Evolutionary conservation across 2,888 invertebrate genomes (phyloP).

Genomic region (Platynereis dumerilii): DNA sequence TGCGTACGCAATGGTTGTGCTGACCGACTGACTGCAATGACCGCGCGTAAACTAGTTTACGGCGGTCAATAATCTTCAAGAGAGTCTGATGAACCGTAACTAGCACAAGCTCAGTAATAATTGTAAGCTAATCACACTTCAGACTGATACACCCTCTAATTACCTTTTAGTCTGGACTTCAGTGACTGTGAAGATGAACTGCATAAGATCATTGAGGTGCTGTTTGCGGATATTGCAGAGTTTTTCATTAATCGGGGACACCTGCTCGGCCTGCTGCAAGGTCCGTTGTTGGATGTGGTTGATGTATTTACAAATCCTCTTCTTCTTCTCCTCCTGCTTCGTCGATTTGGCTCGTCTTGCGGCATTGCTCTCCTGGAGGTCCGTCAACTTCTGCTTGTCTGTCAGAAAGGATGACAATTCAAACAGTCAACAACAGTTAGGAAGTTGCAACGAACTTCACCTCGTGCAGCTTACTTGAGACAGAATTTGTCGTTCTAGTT

Average conservation of each 20-base stretch:
- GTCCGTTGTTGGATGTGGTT: slow-evolving; percentile 3
- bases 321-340: slow-evolving; percentile 23
- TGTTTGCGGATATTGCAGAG: slow-evolving; percentile 9
- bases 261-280: not conserved
- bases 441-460: not conserved
- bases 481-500: no score
- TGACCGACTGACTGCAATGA: no score
- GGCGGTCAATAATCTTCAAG: no score
- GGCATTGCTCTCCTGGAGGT: slow-evolving; percentile 12
- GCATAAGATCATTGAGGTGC: slow-evolving; percentile 37
- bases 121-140: no score
- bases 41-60: no score
- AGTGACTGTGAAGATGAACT: slow-evolving; percentile 45
- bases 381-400: slow-evolving; percentile 5
- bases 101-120: no score
- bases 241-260: not conserved
- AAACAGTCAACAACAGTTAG: not conserved
- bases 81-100: no score
- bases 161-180: slow-evolving; percentile 44
- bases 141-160: no score
- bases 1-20: no score
- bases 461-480: no score
- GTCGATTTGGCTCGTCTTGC: slow-evolving; percentile 9
- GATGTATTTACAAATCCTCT: slow-evolving; percentile 20
- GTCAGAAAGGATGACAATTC: not conserved